Conservation (phyloP, 2,888 invertebrate genomes). For the Ditula angustiorana region DNA sequence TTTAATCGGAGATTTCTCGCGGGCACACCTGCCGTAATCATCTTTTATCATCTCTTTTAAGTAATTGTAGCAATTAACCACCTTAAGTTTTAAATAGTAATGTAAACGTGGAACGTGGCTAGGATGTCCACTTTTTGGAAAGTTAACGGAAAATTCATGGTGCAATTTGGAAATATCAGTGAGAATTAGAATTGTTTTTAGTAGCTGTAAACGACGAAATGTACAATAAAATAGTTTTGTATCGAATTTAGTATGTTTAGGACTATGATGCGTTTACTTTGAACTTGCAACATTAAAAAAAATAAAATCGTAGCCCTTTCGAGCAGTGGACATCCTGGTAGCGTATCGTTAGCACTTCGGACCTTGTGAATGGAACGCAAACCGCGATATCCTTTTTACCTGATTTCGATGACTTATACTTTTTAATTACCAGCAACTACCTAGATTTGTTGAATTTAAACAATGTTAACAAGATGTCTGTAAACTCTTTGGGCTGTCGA, state of each 20-base stretch:
- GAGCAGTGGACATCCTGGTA: neutral
- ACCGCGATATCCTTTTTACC: no score
- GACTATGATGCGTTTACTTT: no score
- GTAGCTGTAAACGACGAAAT: no score
- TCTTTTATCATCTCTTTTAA: slow-evolving; percentile 18
- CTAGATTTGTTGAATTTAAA: no score
- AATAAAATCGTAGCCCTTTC: neutral
- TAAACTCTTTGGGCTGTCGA: no score
- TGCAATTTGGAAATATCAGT: neutral
- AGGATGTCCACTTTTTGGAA: neutral
- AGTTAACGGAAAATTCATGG: neutral
- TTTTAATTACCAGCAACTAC: no score
- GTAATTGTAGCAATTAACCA: slow-evolving; percentile 3
- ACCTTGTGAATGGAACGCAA: neutral
- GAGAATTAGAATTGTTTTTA: no score
- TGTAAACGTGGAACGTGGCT: neutral
- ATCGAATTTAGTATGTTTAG: no score
- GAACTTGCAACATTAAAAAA: no score
- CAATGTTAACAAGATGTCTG: no score
- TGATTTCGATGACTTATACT: no score
- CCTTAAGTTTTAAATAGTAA: slow-evolving; percentile 1
- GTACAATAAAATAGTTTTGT: no score
- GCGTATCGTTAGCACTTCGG: neutral
- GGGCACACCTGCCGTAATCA: slow-evolving; percentile 6
- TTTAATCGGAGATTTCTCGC: slow-evolving; percentile 31